A percentile compares a stretch with the other conserved stretches of the same genome.
Conservation (phyloP, 2,113 vertebrate species). For the Notechis scutatus region DNA sequence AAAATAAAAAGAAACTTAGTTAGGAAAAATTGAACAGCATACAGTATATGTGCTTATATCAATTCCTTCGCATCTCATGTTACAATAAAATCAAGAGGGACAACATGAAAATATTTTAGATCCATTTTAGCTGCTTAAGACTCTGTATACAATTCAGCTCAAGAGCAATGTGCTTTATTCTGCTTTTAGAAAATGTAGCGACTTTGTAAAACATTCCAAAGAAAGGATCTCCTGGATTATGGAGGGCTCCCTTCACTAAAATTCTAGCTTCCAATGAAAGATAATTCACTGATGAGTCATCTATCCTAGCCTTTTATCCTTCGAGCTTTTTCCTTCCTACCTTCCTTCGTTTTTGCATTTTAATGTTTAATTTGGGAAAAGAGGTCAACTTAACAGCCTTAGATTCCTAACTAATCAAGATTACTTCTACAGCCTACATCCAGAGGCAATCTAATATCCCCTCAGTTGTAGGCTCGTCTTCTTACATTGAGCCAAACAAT, state of each 20-base stretch:
- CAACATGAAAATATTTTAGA: not conserved
- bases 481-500: not conserved
- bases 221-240: not conserved
- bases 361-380: not conserved
- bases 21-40: slow-evolving; percentile 3
- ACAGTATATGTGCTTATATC: not conserved
- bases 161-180: not conserved
- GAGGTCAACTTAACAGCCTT: not conserved
- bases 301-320: not conserved
- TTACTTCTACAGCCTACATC: not conserved
- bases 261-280: not conserved
- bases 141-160: not conserved
- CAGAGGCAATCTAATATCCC: not conserved
- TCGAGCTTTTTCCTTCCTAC: not conserved
- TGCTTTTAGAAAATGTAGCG: not conserved
- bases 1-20: slow-evolving; percentile 50
- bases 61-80: not conserved
- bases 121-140: not conserved
- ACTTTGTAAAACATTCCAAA: not conserved
- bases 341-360: not conserved
- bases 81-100: not conserved
- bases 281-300: not conserved
- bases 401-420: not conserved
- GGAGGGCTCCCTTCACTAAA: not conserved
- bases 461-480: not conserved